Base-by-base conservation (phyloP, 35 echinoderm and acorn worm species). In the Apostichopus californicus region DNA sequence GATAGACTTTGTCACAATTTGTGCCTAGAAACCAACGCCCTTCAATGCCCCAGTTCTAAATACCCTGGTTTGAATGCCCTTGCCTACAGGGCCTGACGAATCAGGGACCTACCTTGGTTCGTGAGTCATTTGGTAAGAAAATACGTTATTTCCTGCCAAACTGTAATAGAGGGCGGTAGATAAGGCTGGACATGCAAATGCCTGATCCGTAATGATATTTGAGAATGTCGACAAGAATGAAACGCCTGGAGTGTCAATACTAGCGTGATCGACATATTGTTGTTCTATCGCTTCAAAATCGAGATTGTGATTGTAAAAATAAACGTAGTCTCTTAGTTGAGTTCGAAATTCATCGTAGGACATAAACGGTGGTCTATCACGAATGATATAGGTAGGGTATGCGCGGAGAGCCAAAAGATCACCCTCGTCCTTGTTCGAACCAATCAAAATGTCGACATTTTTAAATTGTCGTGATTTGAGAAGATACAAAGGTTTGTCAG, bases 341-440 rank as follows among this genome's bases (percentile, higher is more conserved):
- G 20, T 21, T 14, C 20, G 78, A 23, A 79, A 25, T 14, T 79
- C 78, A 14, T 79, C 78, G 78, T 79, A 79, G 20, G 78, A 11
- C 78, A 79, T 53, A 20, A 79, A 79, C 9, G 78, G 78, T 11
- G 78, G 78, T 25, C 21, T 53, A 21, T 79, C 78, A 14, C 78
- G 78, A 0, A 79, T 14, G 78, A 79, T 9, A 21, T 79, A 21
- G 78, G 78, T 20, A 9, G 78, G 78, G 20, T 25, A 79, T 9
- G 78, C 78, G 1, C 78, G 78, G 20, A 79, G 78, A 23, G 78
- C 78, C 9, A 25, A 21, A 14, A 79, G 78, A 53, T 79, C 9
- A 5, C 78, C 78, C 46, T 79, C 78, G 20, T 79, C 78, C 20
- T 79, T 79, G 46, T 79, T 79, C 8, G 78, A 79, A 6, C 78